Conservation (phyloP, 2,113 vertebrate genomes). For the Bufo bufo region DNA sequence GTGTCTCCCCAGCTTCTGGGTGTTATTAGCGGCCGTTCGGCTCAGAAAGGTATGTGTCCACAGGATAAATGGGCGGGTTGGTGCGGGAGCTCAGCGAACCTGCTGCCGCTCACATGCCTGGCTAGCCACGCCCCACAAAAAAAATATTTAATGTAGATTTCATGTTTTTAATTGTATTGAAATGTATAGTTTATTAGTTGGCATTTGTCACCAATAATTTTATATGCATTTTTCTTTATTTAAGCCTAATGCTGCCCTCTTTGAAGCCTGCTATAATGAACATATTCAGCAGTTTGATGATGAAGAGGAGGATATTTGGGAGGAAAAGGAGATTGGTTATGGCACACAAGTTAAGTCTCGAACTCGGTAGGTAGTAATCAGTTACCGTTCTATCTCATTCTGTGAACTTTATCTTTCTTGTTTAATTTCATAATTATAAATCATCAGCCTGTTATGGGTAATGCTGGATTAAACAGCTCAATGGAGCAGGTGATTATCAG, state of each 20-base stretch:
- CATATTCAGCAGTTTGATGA: conserved; percentile 93
- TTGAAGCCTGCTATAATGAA: conserved; percentile 94
- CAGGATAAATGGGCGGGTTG: too few species aligned
- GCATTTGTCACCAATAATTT: neutral
- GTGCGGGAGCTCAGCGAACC: too few species aligned
- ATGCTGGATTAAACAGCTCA: too few species aligned
- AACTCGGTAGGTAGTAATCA: conserved; percentile 76
- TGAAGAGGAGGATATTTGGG: conserved; percentile 95
- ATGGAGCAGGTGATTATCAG: too few species aligned
- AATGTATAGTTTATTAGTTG: neutral
- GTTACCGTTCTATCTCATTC: neutral
- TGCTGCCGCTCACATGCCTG: too few species aligned
- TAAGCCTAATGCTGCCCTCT: conserved; percentile 88
- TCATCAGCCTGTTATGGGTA: too few species aligned
- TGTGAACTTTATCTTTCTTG: neutral
- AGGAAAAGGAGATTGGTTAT: conserved; percentile 88
- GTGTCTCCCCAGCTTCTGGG: too few species aligned
- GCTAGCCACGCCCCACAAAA: too few species aligned
- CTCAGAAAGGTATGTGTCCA: too few species aligned
- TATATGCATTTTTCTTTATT: neutral
- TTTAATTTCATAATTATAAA: neutral
- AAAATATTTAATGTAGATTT: neutral
- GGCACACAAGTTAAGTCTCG: conserved; percentile 85
- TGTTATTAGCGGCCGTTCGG: too few species aligned
- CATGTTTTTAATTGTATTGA: neutral